Percentiles rank a stretch among this genome's conserved stretches.
Conservation (phyloP, 2,888 invertebrate species). For the Tetrapedia diversipes region DNA sequence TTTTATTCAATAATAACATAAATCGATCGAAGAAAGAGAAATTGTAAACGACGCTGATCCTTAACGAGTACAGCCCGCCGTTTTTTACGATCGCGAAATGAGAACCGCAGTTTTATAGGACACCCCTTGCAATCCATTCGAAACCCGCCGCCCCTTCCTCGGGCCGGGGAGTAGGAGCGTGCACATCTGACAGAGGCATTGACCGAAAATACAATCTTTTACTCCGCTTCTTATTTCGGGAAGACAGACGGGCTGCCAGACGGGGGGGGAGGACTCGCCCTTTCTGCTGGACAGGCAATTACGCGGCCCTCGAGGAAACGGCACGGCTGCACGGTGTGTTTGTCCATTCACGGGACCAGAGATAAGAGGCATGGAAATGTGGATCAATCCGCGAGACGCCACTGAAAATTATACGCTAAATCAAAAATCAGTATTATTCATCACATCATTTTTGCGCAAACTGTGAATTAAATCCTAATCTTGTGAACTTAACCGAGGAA, state of each 20-base stretch:
- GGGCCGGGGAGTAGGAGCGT: conserved; percentile 49
- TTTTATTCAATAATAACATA: no score
- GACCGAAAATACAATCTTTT: conserved; percentile 75
- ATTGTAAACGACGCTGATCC: no score
- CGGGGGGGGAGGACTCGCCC: conserved; percentile 52
- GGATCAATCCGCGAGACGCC: conserved; percentile 9
- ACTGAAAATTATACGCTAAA: neutral
- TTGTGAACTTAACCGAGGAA: no score
- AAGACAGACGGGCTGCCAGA: conserved; percentile 64
- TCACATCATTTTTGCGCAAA: no score
- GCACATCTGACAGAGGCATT: conserved; percentile 76
- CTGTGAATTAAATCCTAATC: no score
- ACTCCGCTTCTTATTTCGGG: conserved; percentile 62
- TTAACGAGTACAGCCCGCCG: no score
- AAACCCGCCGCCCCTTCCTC: conserved; percentile 60
- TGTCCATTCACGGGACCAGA: conserved; percentile 42
- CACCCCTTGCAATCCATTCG: conserved; percentile 69
- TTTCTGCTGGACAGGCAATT: conserved; percentile 63
- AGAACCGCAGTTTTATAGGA: conserved; percentile 62
- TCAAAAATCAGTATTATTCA: no score
- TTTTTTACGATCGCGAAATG: conserved; percentile 22
- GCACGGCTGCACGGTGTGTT: conserved; percentile 31
- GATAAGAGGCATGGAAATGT: conserved; percentile 27
- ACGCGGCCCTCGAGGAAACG: conserved; percentile 59
- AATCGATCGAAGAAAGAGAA: no score